phyloP scores from a whole-genome alignment of 2,888 invertebrate genomes.

The Ischnura elegans region DNA sequence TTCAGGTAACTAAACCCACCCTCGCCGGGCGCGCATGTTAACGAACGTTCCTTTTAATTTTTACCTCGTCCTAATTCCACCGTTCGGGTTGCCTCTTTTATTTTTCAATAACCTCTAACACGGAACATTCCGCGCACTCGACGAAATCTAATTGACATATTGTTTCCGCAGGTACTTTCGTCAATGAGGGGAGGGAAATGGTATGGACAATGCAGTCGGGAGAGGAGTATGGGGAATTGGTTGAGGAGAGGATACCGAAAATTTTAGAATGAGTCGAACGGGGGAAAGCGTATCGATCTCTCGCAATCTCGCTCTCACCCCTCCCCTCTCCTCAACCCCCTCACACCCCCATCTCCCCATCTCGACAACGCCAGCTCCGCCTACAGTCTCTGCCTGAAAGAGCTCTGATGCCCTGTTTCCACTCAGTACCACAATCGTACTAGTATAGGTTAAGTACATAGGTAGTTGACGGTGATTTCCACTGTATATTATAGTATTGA shows the following conservation, averaged over 20 bases:
- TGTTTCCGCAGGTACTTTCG: conserved; percentile 27
- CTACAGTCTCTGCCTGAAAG: conserved; percentile 29
- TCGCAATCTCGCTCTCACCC: conserved; percentile 33
- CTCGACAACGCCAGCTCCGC: background rate
- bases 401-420: background rate
- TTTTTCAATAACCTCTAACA: background rate
- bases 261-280: conserved; percentile 67
- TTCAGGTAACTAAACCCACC: background rate
- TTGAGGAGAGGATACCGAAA: conserved; percentile 32
- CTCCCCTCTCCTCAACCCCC: background rate
- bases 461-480: too few species aligned
- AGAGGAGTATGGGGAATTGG: background rate
- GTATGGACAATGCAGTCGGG: background rate
- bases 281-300: conserved; percentile 53
- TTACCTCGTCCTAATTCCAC: background rate
- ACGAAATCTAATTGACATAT: conserved; percentile 24
- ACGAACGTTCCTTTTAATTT: background rate
- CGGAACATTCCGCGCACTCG: conserved; percentile 2
- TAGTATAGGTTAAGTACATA: too few species aligned
- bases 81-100: background rate
- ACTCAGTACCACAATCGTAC: too few species aligned
- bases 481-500: too few species aligned
- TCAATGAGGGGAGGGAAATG: conserved; percentile 23
- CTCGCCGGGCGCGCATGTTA: background rate
- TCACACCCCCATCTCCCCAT: background rate